Base-by-base conservation (phyloP, 23 tunicate genomes). In the Aplidium turbinatum region DNA sequence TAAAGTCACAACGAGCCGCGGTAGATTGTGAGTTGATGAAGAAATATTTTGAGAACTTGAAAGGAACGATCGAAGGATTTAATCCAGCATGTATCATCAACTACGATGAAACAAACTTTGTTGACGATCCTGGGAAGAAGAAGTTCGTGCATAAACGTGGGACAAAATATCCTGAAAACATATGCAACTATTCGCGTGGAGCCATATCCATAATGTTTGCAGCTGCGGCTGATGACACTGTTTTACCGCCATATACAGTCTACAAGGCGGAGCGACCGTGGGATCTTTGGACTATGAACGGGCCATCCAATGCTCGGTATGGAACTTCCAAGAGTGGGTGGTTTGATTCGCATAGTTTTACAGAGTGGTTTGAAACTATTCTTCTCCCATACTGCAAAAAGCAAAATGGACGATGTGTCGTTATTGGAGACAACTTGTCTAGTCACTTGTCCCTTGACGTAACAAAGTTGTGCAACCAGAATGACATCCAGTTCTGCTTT, bases 301-400 rank as follows among this genome's bases (percentile, higher is more conserved):
- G 69, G 4, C 69, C 69, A 23, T 32, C 69, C 13, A 62, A 32
- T 5, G 20, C 69, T 11, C 19, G 42, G 18, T 62, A 62, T 62
- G 42, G 42, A 62, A 62, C 18, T 11, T 30, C 69, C 19, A 62
- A 31, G 29, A 30, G 39, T 62, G 69, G 69, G 4, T 62, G 69
- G 69, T 62, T 62, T 62, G 42, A 56, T 62, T 31, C 69, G 29
- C 9, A 4, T 9, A 62, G 16, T 62, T 62, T 62, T 7, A 6
- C 4, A 11, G 69, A 62, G 4, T 25, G 42, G 45, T 23, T 62
- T 5, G 29, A 31, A 31, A 62, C 16, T 24, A 32, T 25, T 23
- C 26, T 62, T 28, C n/a, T n/a, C 29, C 69, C 69, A 30, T 62
- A 32, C 16, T 31, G 39, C 13, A 25, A 28, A 62, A 62, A 62